These are phyloP conservation scores for Aphodius sticticus DNA, from an alignment of 2,888 invertebrate genomes.

Conservation along the genomic window DNA sequence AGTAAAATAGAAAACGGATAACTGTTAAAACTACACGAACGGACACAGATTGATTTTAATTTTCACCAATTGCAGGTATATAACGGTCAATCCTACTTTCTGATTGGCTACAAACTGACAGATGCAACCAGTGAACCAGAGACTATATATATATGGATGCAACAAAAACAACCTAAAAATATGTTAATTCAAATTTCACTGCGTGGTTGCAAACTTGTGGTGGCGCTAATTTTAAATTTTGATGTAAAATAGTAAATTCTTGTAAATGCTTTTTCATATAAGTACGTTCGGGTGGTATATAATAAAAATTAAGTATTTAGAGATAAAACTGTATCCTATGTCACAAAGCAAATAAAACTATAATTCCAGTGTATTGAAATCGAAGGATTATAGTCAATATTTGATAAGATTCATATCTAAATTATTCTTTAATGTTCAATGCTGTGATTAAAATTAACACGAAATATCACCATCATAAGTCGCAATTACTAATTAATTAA, in stretches of 20 bases:
- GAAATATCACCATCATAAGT: not conserved
- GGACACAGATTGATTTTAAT: slow-evolving; percentile 46
- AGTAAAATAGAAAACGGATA: slow-evolving; percentile 44
- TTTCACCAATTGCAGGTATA: slow-evolving; percentile 40
- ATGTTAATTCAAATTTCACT: not conserved
- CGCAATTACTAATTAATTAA: not conserved
- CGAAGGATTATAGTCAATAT: not conserved
- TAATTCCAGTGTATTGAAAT: not conserved
- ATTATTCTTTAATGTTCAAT: not conserved
- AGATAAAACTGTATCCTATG: not conserved
- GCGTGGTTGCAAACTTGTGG: not conserved
- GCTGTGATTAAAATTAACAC: not conserved
- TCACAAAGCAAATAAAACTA: not conserved
- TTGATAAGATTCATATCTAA: not conserved
- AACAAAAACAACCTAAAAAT: not conserved
- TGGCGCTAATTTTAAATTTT: not conserved
- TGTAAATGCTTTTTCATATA: not conserved
- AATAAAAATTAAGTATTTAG: not conserved
- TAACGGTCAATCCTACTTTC: slow-evolving; percentile 5
- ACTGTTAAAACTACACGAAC: slow-evolving; percentile 20
- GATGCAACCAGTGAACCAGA: too few relatives aligned
- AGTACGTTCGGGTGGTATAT: not conserved
- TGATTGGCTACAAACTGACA: not conserved
- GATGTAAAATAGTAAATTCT: not conserved
- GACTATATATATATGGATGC: too few relatives aligned